Conservation (phyloP, 2,113 vertebrate species). For the Polypterus senegalus region DNA sequence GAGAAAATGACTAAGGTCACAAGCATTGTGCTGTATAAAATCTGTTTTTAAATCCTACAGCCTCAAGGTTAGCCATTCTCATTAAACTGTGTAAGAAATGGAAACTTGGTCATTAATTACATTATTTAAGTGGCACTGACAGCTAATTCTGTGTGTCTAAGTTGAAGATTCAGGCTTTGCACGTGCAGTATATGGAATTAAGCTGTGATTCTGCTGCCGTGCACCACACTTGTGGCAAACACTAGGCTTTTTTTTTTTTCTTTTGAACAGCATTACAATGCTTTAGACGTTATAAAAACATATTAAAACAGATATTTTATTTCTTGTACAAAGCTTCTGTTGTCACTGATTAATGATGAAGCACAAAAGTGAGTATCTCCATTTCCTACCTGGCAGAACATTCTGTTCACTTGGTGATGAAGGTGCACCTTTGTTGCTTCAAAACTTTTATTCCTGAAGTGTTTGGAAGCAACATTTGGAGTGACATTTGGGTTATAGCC, state of each 20-base stretch:
- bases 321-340: neutral
- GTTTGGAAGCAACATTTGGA: constrained; percentile 71
- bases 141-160: constrained; percentile 40
- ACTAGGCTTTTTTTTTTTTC: too few species aligned
- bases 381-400: constrained; percentile 15
- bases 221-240: too few species aligned
- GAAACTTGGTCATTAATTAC: constrained; percentile 75
- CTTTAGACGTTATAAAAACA: too few species aligned
- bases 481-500: constrained; percentile 71
- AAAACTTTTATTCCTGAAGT: constrained; percentile 31
- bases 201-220: constrained; percentile 3
- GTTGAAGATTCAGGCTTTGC: constrained; percentile 31
- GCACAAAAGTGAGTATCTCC: constrained; percentile 2
- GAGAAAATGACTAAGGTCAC: constrained; percentile 1
- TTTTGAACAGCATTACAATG: too few species aligned
- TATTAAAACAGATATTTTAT: too few species aligned
- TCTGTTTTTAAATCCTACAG: constrained; percentile 46
- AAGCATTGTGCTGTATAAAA: constrained; percentile 28
- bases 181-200: constrained; percentile 44
- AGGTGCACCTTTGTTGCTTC: constrained; percentile 14
- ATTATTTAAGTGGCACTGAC: constrained; percentile 72
- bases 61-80: constrained; percentile 55
- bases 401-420: constrained; percentile 2
- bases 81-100: constrained; percentile 65
- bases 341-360: neutral